Percentiles rank a stretch among this genome's conserved stretches.
These are phyloP conservation scores for Fulmarus glacialis DNA, from an alignment of 2,113 vertebrate genomes.

Conservation along the genomic window DNA sequence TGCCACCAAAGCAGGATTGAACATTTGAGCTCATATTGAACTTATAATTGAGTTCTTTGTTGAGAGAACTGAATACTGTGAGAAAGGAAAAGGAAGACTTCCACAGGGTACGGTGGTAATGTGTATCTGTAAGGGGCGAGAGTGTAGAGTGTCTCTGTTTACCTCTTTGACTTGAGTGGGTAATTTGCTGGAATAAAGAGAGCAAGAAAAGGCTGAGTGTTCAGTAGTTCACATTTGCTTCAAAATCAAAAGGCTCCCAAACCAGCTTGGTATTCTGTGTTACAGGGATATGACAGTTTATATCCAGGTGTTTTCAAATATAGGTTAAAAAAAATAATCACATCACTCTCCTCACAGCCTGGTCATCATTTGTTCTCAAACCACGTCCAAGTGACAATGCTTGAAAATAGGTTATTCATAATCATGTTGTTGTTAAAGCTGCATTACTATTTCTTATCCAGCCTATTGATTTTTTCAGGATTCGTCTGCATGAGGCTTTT, in stretches of 20 bases:
- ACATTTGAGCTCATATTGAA: constrained; percentile 4
- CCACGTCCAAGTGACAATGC: neutral
- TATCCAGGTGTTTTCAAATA: neutral
- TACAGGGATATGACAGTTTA: neutral
- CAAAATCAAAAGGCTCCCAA: neutral
- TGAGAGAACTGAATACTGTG: neutral
- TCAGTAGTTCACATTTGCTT: neutral
- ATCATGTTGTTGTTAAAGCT: constrained; percentile 46
- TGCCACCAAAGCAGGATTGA: neutral
- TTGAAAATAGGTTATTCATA: constrained; percentile 43
- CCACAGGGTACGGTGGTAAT: neutral
- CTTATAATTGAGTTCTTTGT: constrained; percentile 5
- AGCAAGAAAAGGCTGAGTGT: neutral
- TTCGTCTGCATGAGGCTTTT: constrained; percentile 48
- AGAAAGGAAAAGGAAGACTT: constrained; percentile 28
- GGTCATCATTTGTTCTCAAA: constrained; percentile 14
- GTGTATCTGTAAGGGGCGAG: accelerated
- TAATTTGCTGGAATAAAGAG: neutral
- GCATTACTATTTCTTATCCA: constrained; percentile 12
- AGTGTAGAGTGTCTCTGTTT: neutral
- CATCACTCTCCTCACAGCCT: neutral
- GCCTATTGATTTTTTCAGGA: constrained; percentile 44
- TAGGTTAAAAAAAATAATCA: neutral
- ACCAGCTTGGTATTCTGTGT: neutral
- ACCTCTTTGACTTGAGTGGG: neutral